These are phyloP conservation scores for Poeciliopsis retropinna DNA, from an alignment of 2,113 vertebrate species.

Conservation along the genomic window DNA sequence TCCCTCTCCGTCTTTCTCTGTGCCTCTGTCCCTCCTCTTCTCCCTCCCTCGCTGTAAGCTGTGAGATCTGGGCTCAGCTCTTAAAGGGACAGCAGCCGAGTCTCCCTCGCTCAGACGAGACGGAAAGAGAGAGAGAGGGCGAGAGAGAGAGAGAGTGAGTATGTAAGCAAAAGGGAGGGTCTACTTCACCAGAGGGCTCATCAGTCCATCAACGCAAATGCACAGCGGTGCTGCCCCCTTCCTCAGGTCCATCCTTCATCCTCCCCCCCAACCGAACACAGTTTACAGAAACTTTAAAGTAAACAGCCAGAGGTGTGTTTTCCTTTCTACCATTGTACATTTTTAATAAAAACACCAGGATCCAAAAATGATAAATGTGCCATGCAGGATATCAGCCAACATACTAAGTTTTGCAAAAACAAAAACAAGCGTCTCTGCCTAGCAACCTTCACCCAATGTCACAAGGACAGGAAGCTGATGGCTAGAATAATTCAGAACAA, in stretches of 20 bases:
- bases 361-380: no score
- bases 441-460: not conserved
- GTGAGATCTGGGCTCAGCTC: conserved; percentile 88
- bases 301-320: not conserved
- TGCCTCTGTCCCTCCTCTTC: conserved; percentile 78
- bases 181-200: conserved; percentile 62
- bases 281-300: conserved; percentile 22
- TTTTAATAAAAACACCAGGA: not conserved
- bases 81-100: conserved; percentile 91
- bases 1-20: conserved; percentile 68
- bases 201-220: conserved; percentile 49
- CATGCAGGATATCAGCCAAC: not conserved
- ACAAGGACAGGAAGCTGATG: not conserved
- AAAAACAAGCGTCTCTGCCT: not conserved
- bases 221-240: conserved; percentile 65
- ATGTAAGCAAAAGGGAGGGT: conserved; percentile 49
- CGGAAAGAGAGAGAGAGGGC: no score
- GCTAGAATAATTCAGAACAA: not conserved
- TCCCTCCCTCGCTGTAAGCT: conserved; percentile 78
- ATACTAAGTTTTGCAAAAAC: not conserved
- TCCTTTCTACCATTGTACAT: not conserved
- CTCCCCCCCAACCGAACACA: not conserved
- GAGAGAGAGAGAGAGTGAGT: conserved; percentile 10
- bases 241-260: conserved; percentile 36
- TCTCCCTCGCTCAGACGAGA: not conserved